These are phyloP conservation scores for Trematocara stigmaticum DNA, from an alignment of 2,113 vertebrate genomes.

Conservation along the genomic window DNA sequence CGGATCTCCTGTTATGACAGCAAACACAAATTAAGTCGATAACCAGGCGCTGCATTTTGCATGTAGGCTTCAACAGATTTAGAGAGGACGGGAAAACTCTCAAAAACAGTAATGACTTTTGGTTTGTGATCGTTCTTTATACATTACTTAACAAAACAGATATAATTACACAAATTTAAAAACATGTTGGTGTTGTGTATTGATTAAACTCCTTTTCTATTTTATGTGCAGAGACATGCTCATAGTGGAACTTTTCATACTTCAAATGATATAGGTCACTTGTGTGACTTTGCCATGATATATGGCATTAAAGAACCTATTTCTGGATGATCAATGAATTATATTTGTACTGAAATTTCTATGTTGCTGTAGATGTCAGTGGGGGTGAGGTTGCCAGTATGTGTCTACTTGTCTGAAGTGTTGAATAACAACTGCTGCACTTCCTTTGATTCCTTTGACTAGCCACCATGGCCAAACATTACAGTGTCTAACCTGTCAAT, in stretches of 20 bases:
- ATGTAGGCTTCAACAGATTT: not conserved
- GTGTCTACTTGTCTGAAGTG: slow-evolving; percentile 46
- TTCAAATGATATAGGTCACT: not conserved
- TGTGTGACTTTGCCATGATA: not conserved
- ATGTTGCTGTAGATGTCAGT: slow-evolving; percentile 25
- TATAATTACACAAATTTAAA: not conserved
- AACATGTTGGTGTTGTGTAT: not conserved
- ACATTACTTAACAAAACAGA: not conserved
- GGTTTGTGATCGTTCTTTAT: not conserved
- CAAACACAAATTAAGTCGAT: slow-evolving; percentile 18
- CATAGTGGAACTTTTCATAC: not conserved
- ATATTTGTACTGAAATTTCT: slow-evolving; percentile 39
- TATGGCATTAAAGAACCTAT: slow-evolving; percentile 10
- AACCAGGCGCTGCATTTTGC: not conserved
- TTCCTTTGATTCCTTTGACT: slow-evolving; percentile 60
- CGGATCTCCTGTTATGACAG: not conserved
- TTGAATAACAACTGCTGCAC: slow-evolving; percentile 56
- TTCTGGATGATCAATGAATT: slow-evolving; percentile 29
- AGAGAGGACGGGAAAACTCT: not conserved
- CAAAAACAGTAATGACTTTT: not conserved
- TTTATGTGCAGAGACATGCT: not conserved
- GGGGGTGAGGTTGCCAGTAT: slow-evolving; percentile 18
- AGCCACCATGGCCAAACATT: slow-evolving; percentile 56
- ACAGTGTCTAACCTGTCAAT: slow-evolving; percentile 69
- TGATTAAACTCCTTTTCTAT: not conserved